These are phyloP conservation scores for Botia almorhae DNA, from an alignment of 2,797 vertebrate species.

Conservation along the genomic window DNA sequence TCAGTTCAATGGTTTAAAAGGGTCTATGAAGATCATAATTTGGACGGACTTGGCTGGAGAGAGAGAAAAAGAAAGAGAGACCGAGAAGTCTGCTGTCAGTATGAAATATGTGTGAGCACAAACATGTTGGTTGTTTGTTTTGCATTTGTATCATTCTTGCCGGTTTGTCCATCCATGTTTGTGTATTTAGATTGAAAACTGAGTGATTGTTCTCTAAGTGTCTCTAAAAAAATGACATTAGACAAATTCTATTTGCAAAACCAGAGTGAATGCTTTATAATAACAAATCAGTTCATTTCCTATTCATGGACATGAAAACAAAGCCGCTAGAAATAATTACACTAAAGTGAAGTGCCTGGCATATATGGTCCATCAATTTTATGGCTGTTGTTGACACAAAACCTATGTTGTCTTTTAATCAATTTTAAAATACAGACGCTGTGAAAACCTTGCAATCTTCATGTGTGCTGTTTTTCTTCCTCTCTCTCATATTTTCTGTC, in stretches of 20 bases:
- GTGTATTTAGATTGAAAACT: constrained; percentile 1
- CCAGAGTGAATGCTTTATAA: not conserved
- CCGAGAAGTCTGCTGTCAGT: not conserved
- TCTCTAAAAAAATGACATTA: not conserved
- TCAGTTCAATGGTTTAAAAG: constrained; percentile 31
- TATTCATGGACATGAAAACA: constrained; percentile 30
- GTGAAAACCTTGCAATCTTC: constrained; percentile 32
- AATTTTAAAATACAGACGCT: constrained; percentile 31
- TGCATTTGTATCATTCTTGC: constrained; percentile 2
- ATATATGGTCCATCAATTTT: not conserved
- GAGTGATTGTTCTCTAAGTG: not conserved
- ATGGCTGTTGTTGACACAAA: not conserved
- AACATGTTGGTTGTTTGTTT: constrained; percentile 6
- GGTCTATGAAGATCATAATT: constrained; percentile 41
- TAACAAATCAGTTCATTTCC: constrained; percentile 3
- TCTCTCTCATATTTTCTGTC: constrained; percentile 7
- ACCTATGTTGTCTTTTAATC: constrained; percentile 1
- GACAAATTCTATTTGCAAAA: not conserved
- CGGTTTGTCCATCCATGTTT: not conserved
- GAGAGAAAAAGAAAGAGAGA: not conserved
- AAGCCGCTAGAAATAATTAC: not conserved
- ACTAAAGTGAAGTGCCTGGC: constrained; percentile 14
- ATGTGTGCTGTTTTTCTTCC: constrained; percentile 9
- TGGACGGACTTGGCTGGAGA: not conserved
- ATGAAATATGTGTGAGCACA: constrained; percentile 4